Percentiles rank a stretch among this genome's conserved stretches.
phyloP scores from a whole-genome alignment of 1,140 invertebrate genomes.

The Drosophila ironensis region DNA sequence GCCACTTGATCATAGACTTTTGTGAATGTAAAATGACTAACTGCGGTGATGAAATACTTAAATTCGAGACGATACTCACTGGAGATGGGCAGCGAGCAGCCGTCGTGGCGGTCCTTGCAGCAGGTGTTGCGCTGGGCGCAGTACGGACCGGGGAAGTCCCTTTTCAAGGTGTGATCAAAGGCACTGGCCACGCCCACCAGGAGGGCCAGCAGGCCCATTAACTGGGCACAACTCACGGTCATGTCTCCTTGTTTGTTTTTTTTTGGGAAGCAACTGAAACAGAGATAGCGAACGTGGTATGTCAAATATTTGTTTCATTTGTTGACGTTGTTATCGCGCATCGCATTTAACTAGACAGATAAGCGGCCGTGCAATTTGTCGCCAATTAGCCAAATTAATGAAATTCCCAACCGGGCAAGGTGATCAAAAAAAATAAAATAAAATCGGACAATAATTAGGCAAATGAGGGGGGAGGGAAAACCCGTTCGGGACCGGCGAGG shows the following conservation, averaged over 20 bases:
- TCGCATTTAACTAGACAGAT: slow-evolving; percentile 29
- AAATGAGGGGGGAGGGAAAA: slow-evolving; percentile 14
- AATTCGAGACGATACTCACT: slow-evolving; percentile 67
- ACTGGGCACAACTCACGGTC: slow-evolving; percentile 36
- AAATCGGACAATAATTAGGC: slow-evolving; percentile 31
- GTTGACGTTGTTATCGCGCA: background rate
- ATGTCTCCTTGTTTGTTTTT: slow-evolving; percentile 18
- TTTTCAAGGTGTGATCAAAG: slow-evolving; percentile 61
- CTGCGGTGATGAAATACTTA: background rate
- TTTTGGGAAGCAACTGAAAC: slow-evolving; percentile 10
- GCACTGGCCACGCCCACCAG: slow-evolving; percentile 42
- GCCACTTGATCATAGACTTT: too few species aligned
- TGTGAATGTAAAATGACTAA: background rate
- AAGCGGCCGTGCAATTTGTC: slow-evolving; percentile 50
- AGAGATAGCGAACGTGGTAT: too few species aligned
- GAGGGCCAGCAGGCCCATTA: slow-evolving; percentile 34
- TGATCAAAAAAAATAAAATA: background rate
- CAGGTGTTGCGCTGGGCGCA: slow-evolving; percentile 83
- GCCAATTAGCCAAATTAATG: slow-evolving; percentile 30
- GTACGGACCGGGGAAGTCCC: slow-evolving; percentile 76
- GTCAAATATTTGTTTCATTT: too few species aligned
- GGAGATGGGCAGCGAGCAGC: slow-evolving; percentile 88
- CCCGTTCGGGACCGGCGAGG: slow-evolving; percentile 6
- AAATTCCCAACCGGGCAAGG: slow-evolving; percentile 14
- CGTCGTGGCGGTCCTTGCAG: slow-evolving; percentile 87